Evolutionary conservation across 2,888 invertebrate species (phyloP).

Genomic region (Ecliptopera silaceata): DNA sequence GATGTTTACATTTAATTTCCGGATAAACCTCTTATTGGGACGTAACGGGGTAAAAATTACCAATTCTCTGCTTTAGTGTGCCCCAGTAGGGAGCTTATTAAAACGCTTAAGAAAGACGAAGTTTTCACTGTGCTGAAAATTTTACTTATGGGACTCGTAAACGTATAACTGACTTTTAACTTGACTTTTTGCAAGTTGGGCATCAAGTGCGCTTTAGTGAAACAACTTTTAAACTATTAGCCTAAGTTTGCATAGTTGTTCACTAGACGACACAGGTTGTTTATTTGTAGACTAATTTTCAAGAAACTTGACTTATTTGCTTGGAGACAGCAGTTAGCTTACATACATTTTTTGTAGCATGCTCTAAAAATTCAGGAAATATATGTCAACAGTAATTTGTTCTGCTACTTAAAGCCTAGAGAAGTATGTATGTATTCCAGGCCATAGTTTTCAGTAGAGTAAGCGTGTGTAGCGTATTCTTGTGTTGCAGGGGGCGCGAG

Average conservation of each 20-base stretch:
- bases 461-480: constrained; percentile 79
- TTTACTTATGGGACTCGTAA: constrained; percentile 31
- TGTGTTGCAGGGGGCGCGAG: constrained; percentile 81
- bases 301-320: too few relatives aligned
- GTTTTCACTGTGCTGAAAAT: constrained; percentile 29
- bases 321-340: too few relatives aligned
- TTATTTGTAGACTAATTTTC: not conserved
- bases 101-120: constrained; percentile 29
- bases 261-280: constrained; percentile 2
- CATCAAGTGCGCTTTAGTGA: constrained; percentile 26
- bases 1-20: constrained; percentile 49
- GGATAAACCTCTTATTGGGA: constrained; percentile 40
- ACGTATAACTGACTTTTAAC: constrained; percentile 29
- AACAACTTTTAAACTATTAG: constrained; percentile 23
- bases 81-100: constrained; percentile 29
- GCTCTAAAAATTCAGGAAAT: too few relatives aligned
- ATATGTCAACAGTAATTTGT: too few relatives aligned
- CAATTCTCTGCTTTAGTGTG: constrained; percentile 22
- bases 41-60: constrained; percentile 35
- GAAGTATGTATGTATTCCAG: not conserved
- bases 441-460: constrained; percentile 45
- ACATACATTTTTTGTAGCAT: too few relatives aligned
- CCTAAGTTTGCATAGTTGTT: constrained; percentile 23
- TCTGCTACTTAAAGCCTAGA: not conserved
- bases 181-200: constrained; percentile 30